Base-by-base conservation (phyloP, 1,140 invertebrate species). In the Gonioctena quinquepunctata region DNA sequence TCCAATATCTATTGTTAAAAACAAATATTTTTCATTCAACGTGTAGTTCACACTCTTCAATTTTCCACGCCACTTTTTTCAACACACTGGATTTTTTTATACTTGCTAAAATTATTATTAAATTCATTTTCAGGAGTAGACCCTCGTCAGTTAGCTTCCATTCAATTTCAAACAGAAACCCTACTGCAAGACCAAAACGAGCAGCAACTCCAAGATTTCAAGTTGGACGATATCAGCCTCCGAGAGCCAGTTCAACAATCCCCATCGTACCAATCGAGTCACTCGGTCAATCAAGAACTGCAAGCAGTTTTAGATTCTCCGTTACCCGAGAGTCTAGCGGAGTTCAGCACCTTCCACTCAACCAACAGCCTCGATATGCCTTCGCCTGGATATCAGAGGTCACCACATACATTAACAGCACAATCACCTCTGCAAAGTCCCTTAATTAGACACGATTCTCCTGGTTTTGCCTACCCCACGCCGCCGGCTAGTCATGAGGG, bases 401-500 rank as follows among this genome's bases (percentile, higher is more conserved):
- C 82, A 42, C 86, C 84, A 2, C 86, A 88, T 69, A 85, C 85
- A 1, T 78, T 86, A 54, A 83, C 85, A 21, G 83, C 85, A 1
- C 85, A 86, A 64, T 86, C 86, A 1, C 87, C 88, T 0, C 65
- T 89, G 23, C 86, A 82, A 69, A 93, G 92, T n/a, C 90, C 90
- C 0, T 73, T 90, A 3, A 86, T 87, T 3, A 81, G 86, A 69
- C 87, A 87, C 76, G 86, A 88, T 75, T 86, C 88, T 66, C 89
- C 89, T 16, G 90, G 89, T 67, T 89, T 92, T 72, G 90, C 92
- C 7, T 94, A 94, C 82, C 92, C 93, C 7, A 94, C 93, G 2
- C 92, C 93, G 57, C 92, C 92, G 13, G 92, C 92, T 0, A 94
- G 92, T 74, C 92, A 94, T 74, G 93, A 94, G 83, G 92, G 92